Evolutionary conservation across 1,140 invertebrate genomes (phyloP), one percentile per base, ranked within the genome.

Genomic region (Drosophila fuyamai): DNA sequence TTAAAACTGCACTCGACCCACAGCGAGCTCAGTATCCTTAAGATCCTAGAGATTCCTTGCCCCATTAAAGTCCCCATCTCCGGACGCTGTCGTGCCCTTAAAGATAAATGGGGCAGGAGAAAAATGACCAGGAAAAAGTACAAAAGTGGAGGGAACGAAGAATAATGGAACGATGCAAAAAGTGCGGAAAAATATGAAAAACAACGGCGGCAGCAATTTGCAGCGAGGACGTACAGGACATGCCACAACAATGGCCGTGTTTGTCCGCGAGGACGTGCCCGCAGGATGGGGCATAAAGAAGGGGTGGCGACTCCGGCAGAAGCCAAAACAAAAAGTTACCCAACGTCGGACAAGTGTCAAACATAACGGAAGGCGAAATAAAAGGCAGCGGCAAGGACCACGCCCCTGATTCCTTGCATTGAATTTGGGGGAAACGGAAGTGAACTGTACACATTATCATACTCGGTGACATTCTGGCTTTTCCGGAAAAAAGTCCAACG

Each of bases 171-270:
- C 61, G 76, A 63, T 59, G 57, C 57, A 74, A 67, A 79, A 77
- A 67, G 40, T 58, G 50, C 27, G 61, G 61, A 38, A 65, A 65
- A 81, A 40, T 55, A 70, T 58, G 60, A 66, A 59, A 76, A 53
- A 55, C 76, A 75, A 78, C 59, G 53, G 54, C 50, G 60, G 60
- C 61, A 76, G 77, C 81, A 84, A 85, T 84, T 84, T 85, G 81
- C 67, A 61, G 78, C 74, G 70, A 75, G 82, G 81, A 78, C 81
- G 80, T 70, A 65, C 78, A 73, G 76, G 62, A 84, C 78, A 84
- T 74, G 83, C 73, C 82, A 67, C 74, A 84, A 84, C 81, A 84
- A 84, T 85, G 51, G 81, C 81, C 67, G 47, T 85, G 73, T 85
- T 65, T 79, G 73, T 65, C 62, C 68, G 71, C 66, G 55, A 65